Base-by-base conservation (phyloP, 2,888 invertebrate species). In the Orthonevra nobilis region DNA sequence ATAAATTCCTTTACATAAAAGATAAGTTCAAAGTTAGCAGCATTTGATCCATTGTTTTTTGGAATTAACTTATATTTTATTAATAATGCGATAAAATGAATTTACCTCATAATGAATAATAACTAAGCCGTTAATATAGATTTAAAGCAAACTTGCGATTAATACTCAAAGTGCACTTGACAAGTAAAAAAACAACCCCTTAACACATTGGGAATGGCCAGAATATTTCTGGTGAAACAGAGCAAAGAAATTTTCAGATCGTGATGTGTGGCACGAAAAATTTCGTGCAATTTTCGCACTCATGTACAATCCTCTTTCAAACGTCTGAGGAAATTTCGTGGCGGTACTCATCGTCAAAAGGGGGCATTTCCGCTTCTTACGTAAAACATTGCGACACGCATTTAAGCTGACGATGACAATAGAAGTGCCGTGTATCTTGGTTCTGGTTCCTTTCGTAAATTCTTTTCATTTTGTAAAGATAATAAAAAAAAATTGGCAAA, bases 401-500 rank as follows among this genome's bases (percentile, higher is more conserved):
- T 60, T 26, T 56, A 26, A 52, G 54, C 60, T 66, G 73, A 68
- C 54, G 61, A 48, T 56, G 40, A 61, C 61, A 56, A 68, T 68
- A 34, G 54, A 54, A 32, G 40, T 58, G 66, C 46, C 46, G 20
- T 56, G 14, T 36, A 32, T 48, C 15, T 50, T 30, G 19, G 50
- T 6, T 20, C 12, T 9, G 7, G 19, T 19, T 44, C 9, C 52
- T 46, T 10, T 30, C 6, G 2, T 54, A 23, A 23, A n/a, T 15
- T 48, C 30, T 48, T 42, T 20, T 56, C 40, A 12, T 28, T 56
- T 17, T 17, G 44, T 52, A 17, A 60, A n/a, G n/a, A n/a, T n/a
- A n/a, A n/a, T n/a, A n/a, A n/a, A n/a, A n/a, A n/a, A n/a, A n/a
- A 68, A 60, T 68, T 74, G 74, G 61, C 69, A 75, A 9, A 4